A percentile compares a stretch with the other conserved stretches of the same genome.
phyloP scores from a whole-genome alignment of 2,888 invertebrate genomes.

The Stomorhina lunata region DNA sequence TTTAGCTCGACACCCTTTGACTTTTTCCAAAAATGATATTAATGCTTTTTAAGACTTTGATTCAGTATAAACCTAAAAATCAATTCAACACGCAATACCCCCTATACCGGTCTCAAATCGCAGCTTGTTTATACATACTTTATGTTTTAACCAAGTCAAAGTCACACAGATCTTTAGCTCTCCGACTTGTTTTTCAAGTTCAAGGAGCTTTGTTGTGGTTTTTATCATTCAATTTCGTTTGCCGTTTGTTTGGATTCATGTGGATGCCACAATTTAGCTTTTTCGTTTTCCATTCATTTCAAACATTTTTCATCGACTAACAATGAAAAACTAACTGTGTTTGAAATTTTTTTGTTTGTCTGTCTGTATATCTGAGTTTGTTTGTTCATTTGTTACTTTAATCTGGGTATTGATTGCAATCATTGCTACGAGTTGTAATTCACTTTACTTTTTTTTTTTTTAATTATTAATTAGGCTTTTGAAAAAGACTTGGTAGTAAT shows the following conservation, averaged over 20 bases:
- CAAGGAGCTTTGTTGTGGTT: constrained; percentile 64
- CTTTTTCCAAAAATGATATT: too few species aligned
- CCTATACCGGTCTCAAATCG: not conserved
- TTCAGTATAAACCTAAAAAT: not conserved
- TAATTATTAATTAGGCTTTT: not conserved
- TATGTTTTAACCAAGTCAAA: constrained; percentile 20
- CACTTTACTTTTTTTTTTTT: constrained; percentile 5
- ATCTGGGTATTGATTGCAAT: constrained; percentile 31
- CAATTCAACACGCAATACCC: not conserved
- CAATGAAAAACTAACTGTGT: not conserved
- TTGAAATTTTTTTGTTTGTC: not conserved
- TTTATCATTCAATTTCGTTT: not conserved
- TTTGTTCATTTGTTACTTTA: constrained; percentile 33
- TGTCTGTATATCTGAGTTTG: too few species aligned
- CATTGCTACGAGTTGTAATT: constrained; percentile 7
- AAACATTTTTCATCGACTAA: constrained; percentile 44
- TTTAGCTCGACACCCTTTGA: too few species aligned
- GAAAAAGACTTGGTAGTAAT: not conserved
- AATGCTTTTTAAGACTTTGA: too few species aligned
- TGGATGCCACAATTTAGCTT: constrained; percentile 12
- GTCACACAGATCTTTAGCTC: constrained; percentile 53
- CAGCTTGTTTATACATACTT: not conserved
- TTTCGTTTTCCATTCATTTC: constrained; percentile 31
- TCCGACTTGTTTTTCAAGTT: constrained; percentile 68
- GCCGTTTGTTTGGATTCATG: not conserved